These are phyloP conservation scores for Nemapogon koenigi DNA, from an alignment of 2,888 invertebrate genomes.

Conservation along the genomic window DNA sequence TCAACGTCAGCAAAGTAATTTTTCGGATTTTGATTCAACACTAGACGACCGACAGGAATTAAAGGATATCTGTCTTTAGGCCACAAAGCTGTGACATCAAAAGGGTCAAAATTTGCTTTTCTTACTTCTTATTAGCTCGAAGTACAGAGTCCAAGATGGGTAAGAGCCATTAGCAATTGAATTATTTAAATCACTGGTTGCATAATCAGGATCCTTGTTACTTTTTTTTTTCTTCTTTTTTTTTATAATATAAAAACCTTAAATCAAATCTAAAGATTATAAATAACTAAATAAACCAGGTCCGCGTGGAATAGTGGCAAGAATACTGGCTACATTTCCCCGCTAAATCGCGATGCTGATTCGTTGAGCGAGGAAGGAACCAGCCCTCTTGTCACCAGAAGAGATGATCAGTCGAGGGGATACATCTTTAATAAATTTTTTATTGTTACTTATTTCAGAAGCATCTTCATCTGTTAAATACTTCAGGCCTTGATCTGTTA, in stretches of 20 bases:
- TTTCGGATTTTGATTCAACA: constrained; percentile 30
- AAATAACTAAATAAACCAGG: no score
- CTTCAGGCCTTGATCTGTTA: constrained; percentile 48
- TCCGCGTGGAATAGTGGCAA: no score
- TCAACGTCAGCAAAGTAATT: constrained; percentile 33
- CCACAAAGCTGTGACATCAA: constrained; percentile 35
- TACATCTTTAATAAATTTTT: no score
- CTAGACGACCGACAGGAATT: constrained; percentile 30
- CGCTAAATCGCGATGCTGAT: no score
- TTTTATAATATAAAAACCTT: no score
- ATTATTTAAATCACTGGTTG: constrained; percentile 34
- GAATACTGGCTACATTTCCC: no score
- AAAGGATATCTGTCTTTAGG: constrained; percentile 37
- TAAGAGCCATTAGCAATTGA: constrained; percentile 27
- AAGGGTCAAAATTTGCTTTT: constrained; percentile 34
- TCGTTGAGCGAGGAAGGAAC: no score
- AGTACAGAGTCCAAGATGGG: constrained; percentile 37
- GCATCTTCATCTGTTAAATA: constrained; percentile 32
- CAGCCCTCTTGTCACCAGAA: no score
- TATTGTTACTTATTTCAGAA: constrained; percentile 17
- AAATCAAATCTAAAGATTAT: no score
- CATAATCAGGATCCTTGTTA: constrained; percentile 35
- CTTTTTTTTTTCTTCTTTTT: no score
- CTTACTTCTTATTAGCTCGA: constrained; percentile 35
- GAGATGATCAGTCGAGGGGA: no score